Evolutionary conservation across 2,113 vertebrate genomes (phyloP).

Genomic region (Misgurnus anguillicaudatus): DNA sequence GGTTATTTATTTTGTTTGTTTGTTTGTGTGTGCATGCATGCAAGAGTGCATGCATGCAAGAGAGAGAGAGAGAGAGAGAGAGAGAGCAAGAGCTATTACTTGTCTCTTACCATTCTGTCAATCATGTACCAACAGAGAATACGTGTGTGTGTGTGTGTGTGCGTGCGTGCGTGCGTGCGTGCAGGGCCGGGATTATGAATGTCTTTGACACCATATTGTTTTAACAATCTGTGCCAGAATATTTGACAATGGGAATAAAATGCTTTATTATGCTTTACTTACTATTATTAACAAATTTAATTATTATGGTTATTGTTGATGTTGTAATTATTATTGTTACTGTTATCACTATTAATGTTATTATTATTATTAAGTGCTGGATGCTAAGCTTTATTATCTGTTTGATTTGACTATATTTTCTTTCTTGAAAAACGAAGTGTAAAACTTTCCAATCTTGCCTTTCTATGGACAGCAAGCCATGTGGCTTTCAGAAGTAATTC

Average conservation of each 20-base stretch:
- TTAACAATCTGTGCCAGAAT: slow-evolving; percentile 63
- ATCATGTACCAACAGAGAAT: slow-evolving; percentile 50
- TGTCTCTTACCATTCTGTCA: slow-evolving; percentile 54
- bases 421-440: slow-evolving; percentile 70
- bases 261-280: slow-evolving; percentile 62
- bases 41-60: too few relatives aligned
- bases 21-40: neutral
- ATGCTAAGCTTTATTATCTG: slow-evolving; percentile 81
- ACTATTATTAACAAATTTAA: slow-evolving; percentile 71
- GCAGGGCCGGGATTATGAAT: slow-evolving; percentile 55
- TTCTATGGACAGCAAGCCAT: slow-evolving; percentile 72
- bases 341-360: slow-evolving; percentile 56
- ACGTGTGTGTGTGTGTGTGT: slow-evolving; percentile 41
- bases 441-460: slow-evolving; percentile 77
- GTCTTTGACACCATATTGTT: slow-evolving; percentile 66
- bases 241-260: slow-evolving; percentile 72
- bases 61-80: too few relatives aligned
- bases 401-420: slow-evolving; percentile 75
- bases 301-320: slow-evolving; percentile 69
- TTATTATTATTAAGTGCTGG: slow-evolving; percentile 79
- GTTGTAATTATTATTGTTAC: slow-evolving; percentile 61
- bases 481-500: slow-evolving; percentile 66
- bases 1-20: slow-evolving; percentile 50
- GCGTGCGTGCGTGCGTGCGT: neutral
- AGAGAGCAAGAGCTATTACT: slow-evolving; percentile 43